These are phyloP conservation scores for Sebastes glaucus DNA, from an alignment of 2,797 vertebrate genomes.

Conservation along the genomic window DNA sequence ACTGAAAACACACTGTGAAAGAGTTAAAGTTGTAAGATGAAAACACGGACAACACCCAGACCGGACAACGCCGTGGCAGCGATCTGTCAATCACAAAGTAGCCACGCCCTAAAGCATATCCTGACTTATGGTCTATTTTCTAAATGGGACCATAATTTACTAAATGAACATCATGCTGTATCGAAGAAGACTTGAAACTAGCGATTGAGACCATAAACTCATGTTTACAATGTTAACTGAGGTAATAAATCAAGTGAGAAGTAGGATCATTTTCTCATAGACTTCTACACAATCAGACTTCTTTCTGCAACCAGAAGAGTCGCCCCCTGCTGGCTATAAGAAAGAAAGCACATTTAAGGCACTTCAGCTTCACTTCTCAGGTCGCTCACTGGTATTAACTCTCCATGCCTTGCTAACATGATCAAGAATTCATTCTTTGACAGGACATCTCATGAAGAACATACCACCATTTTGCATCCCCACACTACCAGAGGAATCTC, in stretches of 20 bases:
- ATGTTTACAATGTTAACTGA: too few species aligned
- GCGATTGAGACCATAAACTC: not conserved
- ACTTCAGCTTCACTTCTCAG: too few species aligned
- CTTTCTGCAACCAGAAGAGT: too few species aligned
- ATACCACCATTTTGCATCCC: not conserved
- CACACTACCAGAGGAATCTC: not conserved
- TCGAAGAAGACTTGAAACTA: not conserved
- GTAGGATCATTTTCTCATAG: too few species aligned
- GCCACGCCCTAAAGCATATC: not conserved
- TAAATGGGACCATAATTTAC: not conserved
- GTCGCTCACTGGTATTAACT: too few species aligned
- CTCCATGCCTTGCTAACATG: not conserved
- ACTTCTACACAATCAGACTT: too few species aligned
- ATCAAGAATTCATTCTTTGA: not conserved
- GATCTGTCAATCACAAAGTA: not conserved
- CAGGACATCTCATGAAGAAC: not conserved
- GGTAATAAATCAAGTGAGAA: too few species aligned
- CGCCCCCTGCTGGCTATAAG: too few species aligned
- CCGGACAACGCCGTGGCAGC: not conserved
- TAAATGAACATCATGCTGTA: not conserved
- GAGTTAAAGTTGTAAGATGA: not conserved
- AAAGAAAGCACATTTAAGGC: rapidly evolving
- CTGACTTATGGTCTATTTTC: not conserved
- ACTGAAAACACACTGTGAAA: not conserved
- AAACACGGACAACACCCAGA: not conserved